Evolutionary conservation across 2,113 vertebrate species (phyloP).

Genomic region (Oryzias curvinotus): DNA sequence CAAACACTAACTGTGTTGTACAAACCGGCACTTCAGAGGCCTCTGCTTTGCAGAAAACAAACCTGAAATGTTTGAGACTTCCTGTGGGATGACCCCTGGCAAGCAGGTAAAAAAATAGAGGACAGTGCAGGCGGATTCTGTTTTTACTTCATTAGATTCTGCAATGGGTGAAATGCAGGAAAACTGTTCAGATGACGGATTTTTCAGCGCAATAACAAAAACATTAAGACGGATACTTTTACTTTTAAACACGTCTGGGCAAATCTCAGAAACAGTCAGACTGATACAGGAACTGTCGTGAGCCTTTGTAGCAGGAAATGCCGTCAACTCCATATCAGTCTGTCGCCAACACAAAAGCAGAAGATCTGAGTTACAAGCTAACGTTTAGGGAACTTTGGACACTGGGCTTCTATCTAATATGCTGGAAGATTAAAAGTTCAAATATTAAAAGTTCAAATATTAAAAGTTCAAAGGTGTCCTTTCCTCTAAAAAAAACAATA

Average conservation of each 20-base stretch:
- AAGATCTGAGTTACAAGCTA: background rate
- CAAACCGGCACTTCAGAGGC: slow-evolving; percentile 4
- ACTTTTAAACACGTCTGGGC: slow-evolving; percentile 56
- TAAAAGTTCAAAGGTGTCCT: too few species aligned
- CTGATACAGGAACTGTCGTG: slow-evolving; percentile 60
- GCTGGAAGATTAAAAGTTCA: too few species aligned
- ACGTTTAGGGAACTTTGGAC: too few species aligned
- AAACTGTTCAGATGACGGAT: too few species aligned
- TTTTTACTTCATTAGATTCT: too few species aligned
- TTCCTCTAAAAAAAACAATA: background rate
- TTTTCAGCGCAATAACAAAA: too few species aligned
- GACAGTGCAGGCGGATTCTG: too few species aligned
- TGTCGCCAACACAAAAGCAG: slow-evolving; percentile 27
- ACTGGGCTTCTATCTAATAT: too few species aligned
- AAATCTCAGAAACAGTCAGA: slow-evolving; percentile 26
- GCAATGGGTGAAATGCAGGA: too few species aligned
- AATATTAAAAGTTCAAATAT: too few species aligned
- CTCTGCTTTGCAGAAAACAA: slow-evolving; percentile 5
- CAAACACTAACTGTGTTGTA: slow-evolving; percentile 9
- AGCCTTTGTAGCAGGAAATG: slow-evolving; percentile 53
- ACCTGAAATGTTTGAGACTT: background rate
- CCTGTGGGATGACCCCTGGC: too few species aligned
- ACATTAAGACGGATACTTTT: slow-evolving; percentile 8
- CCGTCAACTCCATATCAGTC: slow-evolving; percentile 26
- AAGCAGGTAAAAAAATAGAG: too few species aligned